These are phyloP conservation scores for Lichenostomus cassidix DNA, from an alignment of 2,113 vertebrate species.

Conservation along the genomic window DNA sequence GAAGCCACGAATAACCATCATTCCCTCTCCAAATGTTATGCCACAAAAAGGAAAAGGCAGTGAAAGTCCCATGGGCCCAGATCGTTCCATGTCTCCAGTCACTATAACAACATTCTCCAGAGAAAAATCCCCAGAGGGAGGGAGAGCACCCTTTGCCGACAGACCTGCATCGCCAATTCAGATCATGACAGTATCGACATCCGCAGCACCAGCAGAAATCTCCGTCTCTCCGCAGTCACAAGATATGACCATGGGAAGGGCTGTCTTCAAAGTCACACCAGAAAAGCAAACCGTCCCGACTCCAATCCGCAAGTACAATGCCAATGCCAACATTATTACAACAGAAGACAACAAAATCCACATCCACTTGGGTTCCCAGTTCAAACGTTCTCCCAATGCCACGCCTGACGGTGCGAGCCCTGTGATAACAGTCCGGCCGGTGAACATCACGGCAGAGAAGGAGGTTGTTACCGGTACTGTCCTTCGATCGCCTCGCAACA, in stretches of 20 bases:
- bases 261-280: conserved; percentile 86
- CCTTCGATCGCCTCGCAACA: conserved; percentile 81
- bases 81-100: conserved; percentile 87
- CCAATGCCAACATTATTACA: conserved; percentile 88
- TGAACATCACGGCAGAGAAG: conserved; percentile 76
- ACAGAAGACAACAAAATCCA: conserved; percentile 98
- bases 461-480: conserved; percentile 85
- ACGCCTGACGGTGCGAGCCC: conserved; percentile 72
- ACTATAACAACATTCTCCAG: conserved; percentile 91
- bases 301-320: conserved; percentile 81
- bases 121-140: conserved; percentile 80
- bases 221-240: conserved; percentile 75
- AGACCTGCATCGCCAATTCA: conserved; percentile 85
- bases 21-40: conserved; percentile 82
- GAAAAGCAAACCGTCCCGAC: conserved; percentile 81
- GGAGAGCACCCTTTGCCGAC: conserved; percentile 63
- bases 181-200: conserved; percentile 88
- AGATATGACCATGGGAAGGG: conserved; percentile 78
- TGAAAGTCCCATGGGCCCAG: conserved; percentile 67
- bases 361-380: conserved; percentile 90
- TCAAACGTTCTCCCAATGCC: conserved; percentile 74
- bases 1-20: conserved; percentile 93
- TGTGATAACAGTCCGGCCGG: conserved; percentile 80
- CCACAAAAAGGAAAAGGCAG: conserved; percentile 73
- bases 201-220: conserved; percentile 76